These are phyloP conservation scores for Acrossocheilus fasciatus DNA, from an alignment of 2,797 vertebrate genomes.

Conservation along the genomic window DNA sequence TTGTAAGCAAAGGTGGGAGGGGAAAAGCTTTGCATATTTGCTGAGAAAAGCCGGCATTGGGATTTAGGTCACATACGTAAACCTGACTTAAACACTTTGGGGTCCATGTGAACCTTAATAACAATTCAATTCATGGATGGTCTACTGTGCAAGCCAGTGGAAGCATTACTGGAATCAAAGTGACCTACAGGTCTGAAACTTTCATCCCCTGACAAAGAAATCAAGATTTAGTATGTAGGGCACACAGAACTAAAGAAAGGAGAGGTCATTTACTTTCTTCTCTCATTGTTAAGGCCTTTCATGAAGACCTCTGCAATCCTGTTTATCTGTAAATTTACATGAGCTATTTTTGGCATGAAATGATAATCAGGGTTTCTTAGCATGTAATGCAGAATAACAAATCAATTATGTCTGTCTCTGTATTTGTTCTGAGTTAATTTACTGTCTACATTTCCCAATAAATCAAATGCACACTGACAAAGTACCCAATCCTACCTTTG, in stretches of 20 bases:
- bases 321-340: neutral
- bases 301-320: constrained; percentile 7
- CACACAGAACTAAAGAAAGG: constrained; percentile 3
- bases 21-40: constrained; percentile 30
- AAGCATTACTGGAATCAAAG: constrained; percentile 48
- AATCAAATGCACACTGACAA: constrained; percentile 5
- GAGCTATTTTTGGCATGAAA: constrained; percentile 11
- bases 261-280: neutral
- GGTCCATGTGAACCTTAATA: constrained; percentile 40
- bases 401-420: neutral
- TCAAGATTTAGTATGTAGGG: constrained; percentile 45
- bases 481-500: neutral
- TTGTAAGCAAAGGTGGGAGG: constrained; percentile 2
- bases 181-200: constrained; percentile 43
- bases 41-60: neutral
- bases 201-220: constrained; percentile 26
- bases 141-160: neutral
- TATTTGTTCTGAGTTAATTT: neutral
- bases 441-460: neutral
- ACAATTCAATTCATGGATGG: constrained; percentile 32
- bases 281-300: constrained; percentile 8
- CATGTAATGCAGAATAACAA: constrained; percentile 19
- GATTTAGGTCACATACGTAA: constrained; percentile 44
- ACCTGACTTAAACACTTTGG: constrained; percentile 30
- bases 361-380: constrained; percentile 5